These are phyloP conservation scores for Labeo rohita DNA, from an alignment of 2,113 vertebrate species.

Conservation along the genomic window DNA sequence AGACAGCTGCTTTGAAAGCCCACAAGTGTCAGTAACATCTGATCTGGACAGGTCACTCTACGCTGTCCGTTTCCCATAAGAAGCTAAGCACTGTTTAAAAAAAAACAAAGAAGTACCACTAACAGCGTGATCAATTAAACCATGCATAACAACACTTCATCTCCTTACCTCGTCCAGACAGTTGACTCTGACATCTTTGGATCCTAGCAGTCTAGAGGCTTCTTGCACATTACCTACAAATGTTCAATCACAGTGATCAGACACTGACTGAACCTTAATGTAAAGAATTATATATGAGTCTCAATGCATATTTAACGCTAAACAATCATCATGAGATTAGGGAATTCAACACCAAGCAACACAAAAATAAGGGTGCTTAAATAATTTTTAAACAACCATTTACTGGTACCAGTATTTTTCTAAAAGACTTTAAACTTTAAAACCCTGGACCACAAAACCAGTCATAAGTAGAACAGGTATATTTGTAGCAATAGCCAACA, in stretches of 20 bases:
- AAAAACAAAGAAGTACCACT: neutral
- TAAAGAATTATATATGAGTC: neutral
- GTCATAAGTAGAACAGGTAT: too few species aligned
- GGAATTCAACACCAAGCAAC: neutral
- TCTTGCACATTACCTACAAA: slow-evolving; percentile 88
- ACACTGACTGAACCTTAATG: neutral
- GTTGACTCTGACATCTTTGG: slow-evolving; percentile 93
- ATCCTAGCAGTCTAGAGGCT: slow-evolving; percentile 87
- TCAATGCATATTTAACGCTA: neutral
- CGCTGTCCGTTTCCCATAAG: neutral
- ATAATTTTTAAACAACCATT: neutral
- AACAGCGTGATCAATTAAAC: neutral
- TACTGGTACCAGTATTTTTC: neutral
- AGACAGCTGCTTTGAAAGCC: slow-evolving; percentile 25
- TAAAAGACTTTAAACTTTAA: too few species aligned
- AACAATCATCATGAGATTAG: neutral
- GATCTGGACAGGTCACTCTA: slow-evolving; percentile 61
- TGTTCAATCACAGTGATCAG: neutral
- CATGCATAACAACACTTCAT: neutral
- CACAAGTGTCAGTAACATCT: slow-evolving; percentile 55
- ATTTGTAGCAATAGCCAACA: too few species aligned
- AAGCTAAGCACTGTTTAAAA: neutral
- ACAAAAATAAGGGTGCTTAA: neutral
- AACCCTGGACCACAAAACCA: too few species aligned
- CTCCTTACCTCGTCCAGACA: slow-evolving; percentile 92